These are phyloP conservation scores for Sarcophilus harrisii DNA, from an alignment of 2,797 vertebrate genomes.

Conservation along the genomic window DNA sequence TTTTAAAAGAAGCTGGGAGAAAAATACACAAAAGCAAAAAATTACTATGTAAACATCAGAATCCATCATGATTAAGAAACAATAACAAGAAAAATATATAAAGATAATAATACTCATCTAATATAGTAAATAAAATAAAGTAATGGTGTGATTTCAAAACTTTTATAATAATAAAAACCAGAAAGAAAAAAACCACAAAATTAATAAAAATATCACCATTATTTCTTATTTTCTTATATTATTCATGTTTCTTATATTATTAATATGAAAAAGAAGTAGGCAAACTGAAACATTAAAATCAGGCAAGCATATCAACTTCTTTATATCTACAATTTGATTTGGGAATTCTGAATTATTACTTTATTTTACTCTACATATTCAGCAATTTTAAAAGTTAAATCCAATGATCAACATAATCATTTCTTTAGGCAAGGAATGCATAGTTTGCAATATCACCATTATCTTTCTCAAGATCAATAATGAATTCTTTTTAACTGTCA, in stretches of 20 bases:
- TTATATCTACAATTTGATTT: constrained; percentile 39
- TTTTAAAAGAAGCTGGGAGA: constrained; percentile 2
- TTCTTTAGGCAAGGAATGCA: constrained; percentile 19
- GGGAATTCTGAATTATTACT: constrained; percentile 16
- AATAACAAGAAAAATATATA: neutral
- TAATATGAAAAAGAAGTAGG: neutral
- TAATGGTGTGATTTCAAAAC: neutral
- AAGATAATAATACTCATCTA: constrained; percentile 35
- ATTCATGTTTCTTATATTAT: constrained; percentile 46
- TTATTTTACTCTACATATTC: constrained; percentile 33
- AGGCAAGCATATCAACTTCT: constrained; percentile 73
- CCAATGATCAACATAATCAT: neutral
- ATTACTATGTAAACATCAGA: constrained; percentile 15
- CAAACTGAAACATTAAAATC: constrained; percentile 20
- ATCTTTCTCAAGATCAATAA: constrained; percentile 48
- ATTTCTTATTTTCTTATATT: too few species aligned
- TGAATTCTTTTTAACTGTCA: constrained; percentile 41
- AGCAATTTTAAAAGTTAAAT: constrained; percentile 54
- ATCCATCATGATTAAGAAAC: constrained; percentile 17
- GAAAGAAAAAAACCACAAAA: constrained; percentile 41
- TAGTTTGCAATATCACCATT: constrained; percentile 28
- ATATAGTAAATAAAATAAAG: constrained; percentile 46
- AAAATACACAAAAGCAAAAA: constrained; percentile 23
- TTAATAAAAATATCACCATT: neutral
- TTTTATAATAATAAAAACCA: neutral